Conservation (phyloP, 2,797 vertebrate genomes). For the Paratrypauchen microcephalus region DNA sequence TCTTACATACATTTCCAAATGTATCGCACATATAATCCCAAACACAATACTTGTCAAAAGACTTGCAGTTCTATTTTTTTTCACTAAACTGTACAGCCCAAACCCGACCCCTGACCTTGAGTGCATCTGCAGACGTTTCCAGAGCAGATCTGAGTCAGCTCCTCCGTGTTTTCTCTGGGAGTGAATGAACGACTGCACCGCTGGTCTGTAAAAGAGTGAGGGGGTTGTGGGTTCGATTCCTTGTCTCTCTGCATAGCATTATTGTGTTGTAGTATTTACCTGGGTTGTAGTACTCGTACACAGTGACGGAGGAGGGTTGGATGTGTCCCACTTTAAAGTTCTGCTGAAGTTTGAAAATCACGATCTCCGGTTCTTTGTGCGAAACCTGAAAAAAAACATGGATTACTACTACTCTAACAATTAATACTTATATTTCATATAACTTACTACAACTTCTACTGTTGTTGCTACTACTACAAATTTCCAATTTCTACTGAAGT, state of each 20-base stretch:
- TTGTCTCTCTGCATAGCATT: too few relatives aligned
- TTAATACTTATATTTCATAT: not conserved
- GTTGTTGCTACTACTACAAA: too few relatives aligned
- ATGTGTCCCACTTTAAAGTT: slow-evolving; percentile 77
- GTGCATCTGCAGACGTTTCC: slow-evolving; percentile 74
- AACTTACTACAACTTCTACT: not conserved
- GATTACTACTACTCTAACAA: not conserved
- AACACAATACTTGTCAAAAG: too few relatives aligned
- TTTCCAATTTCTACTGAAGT: too few relatives aligned
- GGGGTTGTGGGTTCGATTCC: too few relatives aligned
- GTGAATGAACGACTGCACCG: slow-evolving; percentile 72
- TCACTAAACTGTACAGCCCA: too few relatives aligned
- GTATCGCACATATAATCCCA: too few relatives aligned
- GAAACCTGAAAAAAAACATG: slow-evolving; percentile 59
- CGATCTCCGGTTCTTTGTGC: slow-evolving; percentile 65
- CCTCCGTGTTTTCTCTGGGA: slow-evolving; percentile 60
- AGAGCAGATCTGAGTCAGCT: slow-evolving; percentile 70
- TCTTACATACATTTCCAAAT: too few relatives aligned
- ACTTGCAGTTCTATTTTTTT: too few relatives aligned
- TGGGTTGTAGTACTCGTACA: slow-evolving; percentile 72
- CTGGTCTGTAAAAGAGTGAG: slow-evolving; percentile 56
- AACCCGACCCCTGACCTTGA: slow-evolving; percentile 54
- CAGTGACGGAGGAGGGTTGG: slow-evolving; percentile 74
- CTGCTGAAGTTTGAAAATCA: slow-evolving; percentile 77
- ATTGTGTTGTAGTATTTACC: slow-evolving; percentile 38